A percentile compares a stretch with the other conserved stretches of the same genome.
Conservation (phyloP, 2,888 invertebrate genomes). For the Erebia palarica region DNA sequence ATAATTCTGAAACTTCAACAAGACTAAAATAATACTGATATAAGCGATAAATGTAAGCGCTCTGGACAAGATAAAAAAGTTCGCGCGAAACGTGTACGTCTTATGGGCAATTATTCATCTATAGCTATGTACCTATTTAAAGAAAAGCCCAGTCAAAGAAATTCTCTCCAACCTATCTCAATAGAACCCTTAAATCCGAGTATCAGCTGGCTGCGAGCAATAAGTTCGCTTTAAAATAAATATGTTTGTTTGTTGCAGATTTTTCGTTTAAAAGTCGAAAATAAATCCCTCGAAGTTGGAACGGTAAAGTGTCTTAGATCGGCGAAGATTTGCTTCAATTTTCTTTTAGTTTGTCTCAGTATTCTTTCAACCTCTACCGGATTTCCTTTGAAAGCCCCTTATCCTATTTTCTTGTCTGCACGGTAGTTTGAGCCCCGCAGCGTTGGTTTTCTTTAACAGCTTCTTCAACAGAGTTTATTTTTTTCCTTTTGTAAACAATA, state of each 20-base stretch:
- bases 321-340: constrained; percentile 47
- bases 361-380: constrained; percentile 57
- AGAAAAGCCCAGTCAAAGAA: no score
- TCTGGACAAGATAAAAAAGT: no score
- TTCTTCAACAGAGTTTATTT: constrained; percentile 21
- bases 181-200: not conserved
- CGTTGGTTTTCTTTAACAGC: constrained; percentile 26
- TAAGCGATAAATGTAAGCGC: no score
- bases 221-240: constrained; percentile 30
- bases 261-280: constrained; percentile 26
- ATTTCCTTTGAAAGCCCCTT: constrained; percentile 55
- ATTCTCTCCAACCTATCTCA: no score
- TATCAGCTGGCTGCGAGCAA: not conserved
- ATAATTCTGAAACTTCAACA: no score
- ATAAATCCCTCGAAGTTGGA: constrained; percentile 35
- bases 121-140: no score
- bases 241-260: constrained; percentile 29
- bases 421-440: constrained; percentile 38
- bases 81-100: no score
- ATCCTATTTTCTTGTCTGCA: constrained; percentile 51
- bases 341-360: constrained; percentile 56
- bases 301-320: constrained; percentile 35
- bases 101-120: no score
- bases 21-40: no score
- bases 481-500: not conserved